These are phyloP conservation scores for Zoanthus sociatus DNA, from an alignment of 92 coral and sea anemone species.

Conservation along the genomic window DNA sequence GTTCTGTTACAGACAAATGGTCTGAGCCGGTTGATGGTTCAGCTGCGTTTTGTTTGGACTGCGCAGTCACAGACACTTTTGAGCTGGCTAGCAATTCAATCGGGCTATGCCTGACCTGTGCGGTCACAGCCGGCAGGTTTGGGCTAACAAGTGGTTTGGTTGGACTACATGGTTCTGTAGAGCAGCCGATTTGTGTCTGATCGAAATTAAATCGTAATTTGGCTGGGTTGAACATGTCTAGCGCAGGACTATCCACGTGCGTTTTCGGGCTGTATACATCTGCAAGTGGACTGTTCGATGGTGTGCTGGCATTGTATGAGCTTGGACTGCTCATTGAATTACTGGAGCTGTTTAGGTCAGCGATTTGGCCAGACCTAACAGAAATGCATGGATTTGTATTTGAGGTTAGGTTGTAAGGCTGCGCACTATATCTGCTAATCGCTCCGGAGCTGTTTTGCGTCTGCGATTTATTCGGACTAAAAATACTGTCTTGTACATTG, in stretches of 20 bases:
- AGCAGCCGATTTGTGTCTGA: not conserved
- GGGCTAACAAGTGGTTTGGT: constrained; percentile 36
- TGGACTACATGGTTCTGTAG: constrained; percentile 24
- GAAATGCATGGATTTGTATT: not conserved
- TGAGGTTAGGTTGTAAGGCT: not conserved
- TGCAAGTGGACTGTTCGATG: not conserved
- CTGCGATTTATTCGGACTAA: not conserved
- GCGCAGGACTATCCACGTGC: not conserved
- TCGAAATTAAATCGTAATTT: constrained; percentile 20
- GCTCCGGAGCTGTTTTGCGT: not conserved
- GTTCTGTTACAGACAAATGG: not conserved
- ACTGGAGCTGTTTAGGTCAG: not conserved
- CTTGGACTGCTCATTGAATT: not conserved
- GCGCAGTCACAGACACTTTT: constrained; percentile 18
- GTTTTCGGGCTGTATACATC: constrained; percentile 8
- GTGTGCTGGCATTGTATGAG: not conserved
- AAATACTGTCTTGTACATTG: not conserved
- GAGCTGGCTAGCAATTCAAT: constrained; percentile 5
- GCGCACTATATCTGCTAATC: not conserved
- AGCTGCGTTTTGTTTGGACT: constrained; percentile 10
- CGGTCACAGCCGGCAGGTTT: constrained; percentile 3
- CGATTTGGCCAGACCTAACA: not conserved
- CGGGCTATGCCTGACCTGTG: not conserved
- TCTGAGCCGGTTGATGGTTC: not conserved
- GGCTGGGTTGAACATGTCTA: not conserved